These are phyloP conservation scores for Tetrapedia diversipes DNA, from an alignment of 2,888 invertebrate species.

Conservation along the genomic window DNA sequence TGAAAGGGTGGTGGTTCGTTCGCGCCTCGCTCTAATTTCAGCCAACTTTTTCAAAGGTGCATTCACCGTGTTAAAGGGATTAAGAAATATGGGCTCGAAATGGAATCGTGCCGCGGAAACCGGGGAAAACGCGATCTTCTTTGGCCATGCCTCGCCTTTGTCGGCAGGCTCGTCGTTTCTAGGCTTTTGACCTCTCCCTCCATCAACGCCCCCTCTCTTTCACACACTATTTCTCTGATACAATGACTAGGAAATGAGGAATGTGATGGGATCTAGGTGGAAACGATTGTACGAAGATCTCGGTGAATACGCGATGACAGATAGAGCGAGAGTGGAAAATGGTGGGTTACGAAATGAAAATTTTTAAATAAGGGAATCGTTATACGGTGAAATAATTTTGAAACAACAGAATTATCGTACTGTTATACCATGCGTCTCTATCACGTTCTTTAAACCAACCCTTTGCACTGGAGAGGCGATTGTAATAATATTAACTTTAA, in stretches of 20 bases:
- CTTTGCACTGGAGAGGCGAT: too few relatives aligned
- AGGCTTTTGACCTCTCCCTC: background rate
- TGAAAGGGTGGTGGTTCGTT: constrained; percentile 33
- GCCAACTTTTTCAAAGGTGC: constrained; percentile 20
- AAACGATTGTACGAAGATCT: background rate
- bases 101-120: constrained; percentile 13
- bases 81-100: constrained; percentile 31
- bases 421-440: too few relatives aligned
- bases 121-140: constrained; percentile 10
- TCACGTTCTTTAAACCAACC: too few relatives aligned
- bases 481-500: too few relatives aligned
- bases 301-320: background rate
- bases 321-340: too few relatives aligned
- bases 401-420: too few relatives aligned
- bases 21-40: constrained; percentile 36
- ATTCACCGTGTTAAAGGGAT: constrained; percentile 34
- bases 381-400: too few relatives aligned
- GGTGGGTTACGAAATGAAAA: too few relatives aligned
- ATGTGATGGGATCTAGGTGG: background rate
- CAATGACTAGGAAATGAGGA: constrained; percentile 17
- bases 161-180: background rate
- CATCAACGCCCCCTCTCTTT: background rate
- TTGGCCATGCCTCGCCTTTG: background rate
- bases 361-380: too few relatives aligned
- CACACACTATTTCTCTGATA: background rate